Conservation (phyloP, 2,888 invertebrate species). For the Drosophila paracracens region DNA sequence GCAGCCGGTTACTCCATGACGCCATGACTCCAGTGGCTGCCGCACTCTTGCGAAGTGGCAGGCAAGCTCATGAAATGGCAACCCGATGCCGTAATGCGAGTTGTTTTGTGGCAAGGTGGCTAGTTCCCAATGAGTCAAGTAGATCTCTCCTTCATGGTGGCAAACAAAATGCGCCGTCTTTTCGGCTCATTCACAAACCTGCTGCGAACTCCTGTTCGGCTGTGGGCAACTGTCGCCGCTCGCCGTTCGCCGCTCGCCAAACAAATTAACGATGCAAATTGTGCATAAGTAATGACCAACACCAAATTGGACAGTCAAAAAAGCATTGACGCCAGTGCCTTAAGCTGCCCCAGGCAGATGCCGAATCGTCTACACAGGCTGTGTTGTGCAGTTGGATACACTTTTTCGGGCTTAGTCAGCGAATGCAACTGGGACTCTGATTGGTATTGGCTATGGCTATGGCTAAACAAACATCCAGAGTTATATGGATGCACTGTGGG, state of each 20-base stretch:
- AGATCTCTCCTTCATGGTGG: conserved; percentile 13
- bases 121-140: conserved; percentile 32
- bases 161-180: conserved; percentile 18
- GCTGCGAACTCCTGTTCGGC: conserved; percentile 4
- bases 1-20: conserved; percentile 1
- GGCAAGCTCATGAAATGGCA: conserved; percentile 30
- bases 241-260: conserved; percentile 9
- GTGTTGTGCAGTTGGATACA: conserved; percentile 12
- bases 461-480: not conserved
- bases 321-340: conserved; percentile 11
- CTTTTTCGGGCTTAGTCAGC: conserved; percentile 41
- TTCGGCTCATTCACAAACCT: conserved; percentile 1
- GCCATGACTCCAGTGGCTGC: conserved; percentile 8
- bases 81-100: conserved; percentile 43
- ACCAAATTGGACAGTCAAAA: conserved; percentile 19
- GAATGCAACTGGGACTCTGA: conserved; percentile 14
- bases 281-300: conserved; percentile 36
- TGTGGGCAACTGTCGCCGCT: conserved; percentile 23
- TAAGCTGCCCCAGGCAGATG: conserved; percentile 19
- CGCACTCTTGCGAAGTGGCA: conserved; percentile 31
- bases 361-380: conserved; percentile 43
- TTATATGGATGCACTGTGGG: conserved; percentile 27
- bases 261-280: conserved; percentile 68
- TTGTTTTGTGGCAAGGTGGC: conserved; percentile 29
- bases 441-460: not conserved